These are phyloP conservation scores for Macrosiphum euphorbiae DNA, from an alignment of 2,888 invertebrate genomes.

Conservation along the genomic window DNA sequence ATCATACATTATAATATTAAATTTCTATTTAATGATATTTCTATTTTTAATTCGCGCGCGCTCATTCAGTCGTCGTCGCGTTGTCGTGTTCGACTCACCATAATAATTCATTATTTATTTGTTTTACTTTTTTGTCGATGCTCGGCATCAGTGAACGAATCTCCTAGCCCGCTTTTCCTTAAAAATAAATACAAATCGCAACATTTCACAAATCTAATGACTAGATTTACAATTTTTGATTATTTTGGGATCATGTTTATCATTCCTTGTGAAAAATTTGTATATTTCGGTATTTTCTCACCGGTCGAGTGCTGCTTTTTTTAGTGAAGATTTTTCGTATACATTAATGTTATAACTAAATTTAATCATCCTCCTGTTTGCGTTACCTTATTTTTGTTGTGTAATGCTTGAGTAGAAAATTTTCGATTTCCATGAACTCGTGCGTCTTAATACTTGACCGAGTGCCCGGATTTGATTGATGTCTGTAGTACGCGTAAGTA, in stretches of 20 bases:
- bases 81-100: not conserved
- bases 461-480: not conserved
- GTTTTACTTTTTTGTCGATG: not conserved
- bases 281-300: not conserved
- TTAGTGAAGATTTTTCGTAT: not conserved
- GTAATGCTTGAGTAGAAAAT: not conserved
- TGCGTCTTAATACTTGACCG: not conserved
- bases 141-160: not conserved
- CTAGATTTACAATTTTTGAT: not conserved
- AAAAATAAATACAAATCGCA: not conserved
- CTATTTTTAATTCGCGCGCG: not conserved
- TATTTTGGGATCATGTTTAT: not conserved
- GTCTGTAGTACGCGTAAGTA: not conserved
- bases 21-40: not conserved
- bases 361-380: not conserved
- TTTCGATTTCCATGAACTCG: not conserved
- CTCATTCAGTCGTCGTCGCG: not conserved
- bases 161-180: not conserved
- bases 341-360: not conserved
- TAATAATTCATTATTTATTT: not conserved
- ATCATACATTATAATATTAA: not conserved
- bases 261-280: not conserved
- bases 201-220: not conserved
- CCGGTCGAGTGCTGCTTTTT: not conserved
- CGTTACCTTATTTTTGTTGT: not conserved